A percentile compares a stretch with the other conserved stretches of the same genome.
These are phyloP conservation scores for Rallus crepitans DNA, from an alignment of 2,797 vertebrate species.

Conservation along the genomic window DNA sequence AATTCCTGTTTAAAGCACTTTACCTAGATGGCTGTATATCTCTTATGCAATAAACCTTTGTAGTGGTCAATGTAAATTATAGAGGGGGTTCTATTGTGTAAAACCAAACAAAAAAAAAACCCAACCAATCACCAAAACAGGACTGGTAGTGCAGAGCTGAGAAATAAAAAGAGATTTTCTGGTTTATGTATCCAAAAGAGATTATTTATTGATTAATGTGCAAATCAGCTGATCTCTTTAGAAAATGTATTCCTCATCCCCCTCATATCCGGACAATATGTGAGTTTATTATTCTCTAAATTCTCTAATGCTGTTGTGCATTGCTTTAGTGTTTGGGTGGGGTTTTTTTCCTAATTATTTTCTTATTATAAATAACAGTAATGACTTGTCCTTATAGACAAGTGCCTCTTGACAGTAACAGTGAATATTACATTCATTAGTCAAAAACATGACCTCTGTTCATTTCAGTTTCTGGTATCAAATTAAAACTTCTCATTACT, in stretches of 20 bases:
- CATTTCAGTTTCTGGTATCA: constrained; percentile 1
- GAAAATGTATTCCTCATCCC: neutral
- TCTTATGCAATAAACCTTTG: neutral
- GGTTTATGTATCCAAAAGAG: neutral
- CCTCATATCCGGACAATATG: neutral
- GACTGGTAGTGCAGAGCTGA: neutral
- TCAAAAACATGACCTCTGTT: neutral
- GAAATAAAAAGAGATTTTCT: neutral
- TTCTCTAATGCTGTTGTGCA: neutral
- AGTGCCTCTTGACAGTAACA: neutral
- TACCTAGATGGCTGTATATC: neutral
- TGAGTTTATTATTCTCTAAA: neutral
- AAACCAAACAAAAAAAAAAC: neutral
- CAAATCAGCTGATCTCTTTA: neutral
- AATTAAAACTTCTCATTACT: constrained; percentile 17
- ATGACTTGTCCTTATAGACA: neutral
- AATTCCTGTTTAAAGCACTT: neutral
- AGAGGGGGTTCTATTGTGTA: neutral
- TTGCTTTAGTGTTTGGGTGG: neutral
- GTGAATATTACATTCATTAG: neutral
- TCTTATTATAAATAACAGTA: neutral
- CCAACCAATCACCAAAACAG: neutral
- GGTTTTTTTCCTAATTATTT: neutral
- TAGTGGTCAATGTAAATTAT: neutral
- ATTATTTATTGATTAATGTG: neutral